phyloP scores from a whole-genome alignment of 1,140 invertebrate genomes.

The Copidosoma floridanum region DNA sequence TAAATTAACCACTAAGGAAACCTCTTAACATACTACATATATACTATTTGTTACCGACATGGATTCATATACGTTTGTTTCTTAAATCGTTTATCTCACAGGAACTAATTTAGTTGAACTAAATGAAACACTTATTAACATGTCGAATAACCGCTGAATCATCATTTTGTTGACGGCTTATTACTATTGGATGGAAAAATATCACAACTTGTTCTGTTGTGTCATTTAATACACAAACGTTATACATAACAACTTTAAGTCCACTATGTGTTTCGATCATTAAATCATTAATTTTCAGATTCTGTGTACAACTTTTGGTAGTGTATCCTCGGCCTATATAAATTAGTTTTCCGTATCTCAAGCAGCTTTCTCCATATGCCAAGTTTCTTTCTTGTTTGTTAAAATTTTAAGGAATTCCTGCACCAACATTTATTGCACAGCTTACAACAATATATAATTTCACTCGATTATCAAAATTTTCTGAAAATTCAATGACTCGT shows the following conservation, averaged over 20 bases:
- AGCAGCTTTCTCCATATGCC: neutral
- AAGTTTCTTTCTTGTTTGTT: constrained; percentile 2
- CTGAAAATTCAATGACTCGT: constrained; percentile 7
- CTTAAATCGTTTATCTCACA: too few species aligned
- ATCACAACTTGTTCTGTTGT: neutral
- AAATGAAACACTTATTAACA: too few species aligned
- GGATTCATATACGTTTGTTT: too few species aligned
- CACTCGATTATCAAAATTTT: constrained; percentile 14
- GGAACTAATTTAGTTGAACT: too few species aligned
- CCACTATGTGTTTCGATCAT: constrained; percentile 3
- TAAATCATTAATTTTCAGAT: constrained; percentile 20
- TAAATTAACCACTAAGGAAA: too few species aligned
- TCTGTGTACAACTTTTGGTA: constrained; percentile 1
- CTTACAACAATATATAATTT: neutral
- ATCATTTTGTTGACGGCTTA: too few species aligned
- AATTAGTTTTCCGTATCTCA: constrained; percentile 16
- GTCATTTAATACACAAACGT: neutral
- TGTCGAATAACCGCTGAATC: too few species aligned
- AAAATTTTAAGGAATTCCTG: neutral
- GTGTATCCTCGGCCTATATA: constrained; percentile 5
- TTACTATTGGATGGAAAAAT: neutral
- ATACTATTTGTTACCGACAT: too few species aligned
- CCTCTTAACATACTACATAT: too few species aligned
- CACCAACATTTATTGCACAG: neutral
- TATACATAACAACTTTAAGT: constrained; percentile 3